Evolutionary conservation across 2,888 invertebrate species (phyloP), one percentile per base, ranked within the genome.

Genomic region (Sericinus montela): DNA sequence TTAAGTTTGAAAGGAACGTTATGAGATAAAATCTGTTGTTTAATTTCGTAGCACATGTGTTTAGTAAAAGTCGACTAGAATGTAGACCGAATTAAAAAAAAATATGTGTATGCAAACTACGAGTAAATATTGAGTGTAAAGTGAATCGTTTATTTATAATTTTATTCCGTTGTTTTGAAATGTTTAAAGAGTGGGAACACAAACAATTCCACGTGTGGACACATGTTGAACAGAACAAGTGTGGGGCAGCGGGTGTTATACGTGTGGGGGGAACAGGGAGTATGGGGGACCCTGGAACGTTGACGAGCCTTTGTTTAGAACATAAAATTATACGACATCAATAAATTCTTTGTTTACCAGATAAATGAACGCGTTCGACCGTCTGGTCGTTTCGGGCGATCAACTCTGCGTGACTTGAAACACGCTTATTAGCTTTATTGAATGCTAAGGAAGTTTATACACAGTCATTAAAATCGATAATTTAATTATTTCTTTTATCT

Each of bases 271-370:
- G 58, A 58, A 45, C 7, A 41, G 56, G 44, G 52, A 32, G 49
- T 48, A 52, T 54, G 52, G 46, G 51, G 52, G 57, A 54, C 57
- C 51, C 54, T 50, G 52, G 62, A 56, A 60, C 65, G 58, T 69
- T 68, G 72, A 75, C 75, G 78, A 78, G 78, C 76, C 79, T 86
- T 86, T 88, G 87, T 87, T 88, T 87, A 80, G 78, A 81, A 75
- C 83, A 85, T 87, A 80, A 87, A 87, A 83, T 84, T 87, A 87
- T 87, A 88, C 83, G 85, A 85, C 82, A 76, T 69, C 75, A 75
- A 86, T 87, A 87, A 87, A 88, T 82, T 81, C 75, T 80, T 77
- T 87, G 84, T 87, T 86, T 85, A 85, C 80, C 66, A 74, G 72
- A 80, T 78, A 80, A 80, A 82, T 79, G 75, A 80, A 77, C 69